Conservation (phyloP, 1,140 invertebrate species). For the Drosophila persimilis region DNA sequence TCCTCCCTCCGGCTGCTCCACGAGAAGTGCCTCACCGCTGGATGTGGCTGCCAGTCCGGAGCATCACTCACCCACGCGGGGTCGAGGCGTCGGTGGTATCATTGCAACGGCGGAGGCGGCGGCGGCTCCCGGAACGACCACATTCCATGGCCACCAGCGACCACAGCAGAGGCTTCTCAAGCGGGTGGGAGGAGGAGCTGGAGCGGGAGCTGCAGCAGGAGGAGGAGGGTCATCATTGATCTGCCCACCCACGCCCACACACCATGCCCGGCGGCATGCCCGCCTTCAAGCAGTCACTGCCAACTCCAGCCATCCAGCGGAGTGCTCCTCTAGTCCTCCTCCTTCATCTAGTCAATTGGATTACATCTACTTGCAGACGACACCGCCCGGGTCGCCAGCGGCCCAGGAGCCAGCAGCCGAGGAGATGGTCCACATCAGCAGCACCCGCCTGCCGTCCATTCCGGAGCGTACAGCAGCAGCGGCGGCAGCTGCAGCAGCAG, state of each 20-base stretch:
- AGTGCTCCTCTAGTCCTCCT: conserved; percentile 24
- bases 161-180: conserved; percentile 85
- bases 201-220: conserved; percentile 29
- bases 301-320: conserved; percentile 47
- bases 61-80: conserved; percentile 62
- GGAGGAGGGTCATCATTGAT: conserved; percentile 66
- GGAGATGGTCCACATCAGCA: conserved; percentile 88
- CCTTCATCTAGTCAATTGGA: conserved; percentile 66
- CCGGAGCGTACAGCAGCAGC: conserved; percentile 86
- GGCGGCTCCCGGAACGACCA: conserved; percentile 40
- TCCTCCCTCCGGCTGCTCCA: conserved; percentile 80
- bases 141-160: conserved; percentile 80
- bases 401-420: conserved; percentile 59
- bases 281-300: conserved; percentile 70
- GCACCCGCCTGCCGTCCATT: conserved; percentile 91
- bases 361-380: conserved; percentile 54
- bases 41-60: conserved; percentile 73
- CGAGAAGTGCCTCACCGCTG: conserved; percentile 77
- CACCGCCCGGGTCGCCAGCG: conserved; percentile 21
- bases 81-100: conserved; percentile 56
- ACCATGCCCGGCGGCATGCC: conserved; percentile 87
- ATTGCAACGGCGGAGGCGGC: neutral
- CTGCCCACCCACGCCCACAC: conserved; percentile 92
- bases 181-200: conserved; percentile 83
- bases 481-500: conserved; percentile 49